Percentiles rank a stretch among this genome's conserved stretches.
Evolutionary conservation across 53 echinoderm and acorn worm species (phyloP).

Genomic region (Echinometra lucunter): DNA sequence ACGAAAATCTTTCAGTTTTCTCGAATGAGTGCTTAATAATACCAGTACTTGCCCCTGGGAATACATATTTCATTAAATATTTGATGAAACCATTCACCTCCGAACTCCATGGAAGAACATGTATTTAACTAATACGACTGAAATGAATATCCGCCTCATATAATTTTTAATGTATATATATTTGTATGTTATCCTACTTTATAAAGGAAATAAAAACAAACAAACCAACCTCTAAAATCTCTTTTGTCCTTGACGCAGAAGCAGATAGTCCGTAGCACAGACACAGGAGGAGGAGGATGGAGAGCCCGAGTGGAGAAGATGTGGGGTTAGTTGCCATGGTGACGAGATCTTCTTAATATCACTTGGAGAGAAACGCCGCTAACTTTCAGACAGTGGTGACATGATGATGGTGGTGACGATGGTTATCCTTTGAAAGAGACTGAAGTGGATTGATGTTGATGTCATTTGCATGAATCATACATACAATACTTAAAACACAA

Average conservation of each 20-base stretch:
- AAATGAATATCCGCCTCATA: too few relatives aligned
- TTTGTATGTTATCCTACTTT: too few relatives aligned
- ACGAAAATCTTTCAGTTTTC: too few relatives aligned
- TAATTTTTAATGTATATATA: too few relatives aligned
- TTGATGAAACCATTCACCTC: too few relatives aligned
- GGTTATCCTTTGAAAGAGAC: neutral
- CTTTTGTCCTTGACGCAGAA: constrained; percentile 53
- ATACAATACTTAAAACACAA: neutral
- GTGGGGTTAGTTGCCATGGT: constrained; percentile 53
- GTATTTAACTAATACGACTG: too few relatives aligned
- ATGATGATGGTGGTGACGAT: neutral
- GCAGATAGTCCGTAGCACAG: constrained; percentile 56
- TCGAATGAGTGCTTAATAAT: too few relatives aligned
- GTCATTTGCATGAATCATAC: neutral
- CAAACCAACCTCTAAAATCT: constrained; percentile 25
- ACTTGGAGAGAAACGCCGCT: neutral
- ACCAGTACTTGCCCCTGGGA: too few relatives aligned
- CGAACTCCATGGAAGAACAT: too few relatives aligned
- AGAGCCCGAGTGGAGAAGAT: neutral
- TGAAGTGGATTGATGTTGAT: neutral
- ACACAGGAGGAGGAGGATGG: constrained; percentile 30
- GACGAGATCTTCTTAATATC: neutral
- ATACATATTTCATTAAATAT: too few relatives aligned
- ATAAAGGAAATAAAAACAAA: too few relatives aligned
- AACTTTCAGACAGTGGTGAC: neutral